Conservation (phyloP, 2,797 vertebrate genomes). For the Sparus aurata region DNA sequence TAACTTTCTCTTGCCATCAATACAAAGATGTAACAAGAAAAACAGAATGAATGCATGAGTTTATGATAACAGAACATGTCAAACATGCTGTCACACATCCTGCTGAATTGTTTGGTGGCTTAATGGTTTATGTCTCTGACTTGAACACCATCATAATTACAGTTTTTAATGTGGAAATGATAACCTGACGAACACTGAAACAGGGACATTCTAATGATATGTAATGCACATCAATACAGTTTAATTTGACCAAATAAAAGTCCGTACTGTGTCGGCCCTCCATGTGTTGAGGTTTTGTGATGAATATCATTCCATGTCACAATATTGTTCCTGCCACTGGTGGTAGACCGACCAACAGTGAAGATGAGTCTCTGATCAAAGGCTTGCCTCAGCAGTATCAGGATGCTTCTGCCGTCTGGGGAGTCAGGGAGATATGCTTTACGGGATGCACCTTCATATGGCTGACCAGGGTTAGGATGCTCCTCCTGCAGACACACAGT, state of each 20-base stretch:
- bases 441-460: conserved; percentile 74
- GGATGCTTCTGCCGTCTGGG: conserved; percentile 67
- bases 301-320: conserved; percentile 89
- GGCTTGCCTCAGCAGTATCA: conserved; percentile 72
- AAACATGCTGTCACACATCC: neutral
- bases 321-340: conserved; percentile 77
- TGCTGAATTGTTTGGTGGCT: neutral
- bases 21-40: neutral
- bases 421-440: conserved; percentile 82
- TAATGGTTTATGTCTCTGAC: neutral
- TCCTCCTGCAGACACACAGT: conserved; percentile 68
- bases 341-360: conserved; percentile 83
- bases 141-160: neutral
- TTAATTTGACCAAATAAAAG: neutral
- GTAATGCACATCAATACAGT: neutral
- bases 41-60: neutral
- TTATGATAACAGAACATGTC: neutral
- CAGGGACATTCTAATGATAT: neutral
- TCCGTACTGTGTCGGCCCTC: conserved; percentile 82
- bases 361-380: conserved; percentile 84
- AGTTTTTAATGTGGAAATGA: neutral
- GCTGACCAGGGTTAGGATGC: conserved; percentile 81
- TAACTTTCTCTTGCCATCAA: neutral
- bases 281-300: conserved; percentile 82
- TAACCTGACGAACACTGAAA: neutral